Conservation (phyloP, 1,140 invertebrate genomes). For the Mercenaria mercenaria region DNA sequence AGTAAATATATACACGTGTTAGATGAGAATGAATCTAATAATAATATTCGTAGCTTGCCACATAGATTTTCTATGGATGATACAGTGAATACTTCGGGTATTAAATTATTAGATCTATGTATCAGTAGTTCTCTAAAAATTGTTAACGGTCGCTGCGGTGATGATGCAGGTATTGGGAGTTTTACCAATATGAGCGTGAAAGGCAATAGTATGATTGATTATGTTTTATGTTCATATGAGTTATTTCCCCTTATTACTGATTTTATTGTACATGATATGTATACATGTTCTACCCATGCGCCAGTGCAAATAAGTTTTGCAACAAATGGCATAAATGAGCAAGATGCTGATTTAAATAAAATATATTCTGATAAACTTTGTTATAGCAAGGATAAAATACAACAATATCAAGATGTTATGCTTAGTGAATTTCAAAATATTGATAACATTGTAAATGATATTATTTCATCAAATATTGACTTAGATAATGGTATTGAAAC, state of each 20-base stretch:
- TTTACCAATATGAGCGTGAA: no score
- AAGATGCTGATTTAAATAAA: background rate
- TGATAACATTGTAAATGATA: no score
- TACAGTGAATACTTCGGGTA: constrained; percentile 13
- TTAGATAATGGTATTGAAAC: no score
- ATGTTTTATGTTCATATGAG: no score
- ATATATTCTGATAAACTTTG: background rate
- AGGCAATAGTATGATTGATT: no score
- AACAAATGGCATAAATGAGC: background rate
- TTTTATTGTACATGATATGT: constrained; percentile 7
- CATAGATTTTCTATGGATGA: background rate
- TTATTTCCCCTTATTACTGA: no score
- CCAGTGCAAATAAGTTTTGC: background rate
- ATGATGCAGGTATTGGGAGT: no score
- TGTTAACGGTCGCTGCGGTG: no score
- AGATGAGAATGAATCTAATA: background rate
- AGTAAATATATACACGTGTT: background rate
- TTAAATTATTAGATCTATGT: background rate
- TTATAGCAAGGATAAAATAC: background rate
- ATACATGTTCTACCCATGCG: background rate
- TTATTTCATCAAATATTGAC: background rate
- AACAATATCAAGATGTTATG: background rate
- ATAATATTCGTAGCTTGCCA: background rate
- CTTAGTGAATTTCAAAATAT: background rate
- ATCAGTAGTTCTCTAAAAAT: background rate